Conservation (phyloP, 2,888 invertebrate species). For the Leptopilina drosophilae region DNA sequence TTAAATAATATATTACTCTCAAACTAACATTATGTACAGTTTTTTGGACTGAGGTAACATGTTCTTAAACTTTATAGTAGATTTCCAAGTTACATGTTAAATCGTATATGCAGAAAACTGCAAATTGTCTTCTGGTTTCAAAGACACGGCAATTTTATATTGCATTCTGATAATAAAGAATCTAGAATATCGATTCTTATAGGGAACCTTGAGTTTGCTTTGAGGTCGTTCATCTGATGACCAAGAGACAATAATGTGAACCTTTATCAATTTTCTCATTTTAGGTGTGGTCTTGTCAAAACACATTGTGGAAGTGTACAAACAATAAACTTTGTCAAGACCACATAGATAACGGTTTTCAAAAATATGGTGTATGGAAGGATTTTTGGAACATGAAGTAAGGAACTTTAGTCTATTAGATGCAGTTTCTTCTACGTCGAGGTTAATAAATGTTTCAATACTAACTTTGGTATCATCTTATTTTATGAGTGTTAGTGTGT, state of each 20-base stretch:
- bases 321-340: too few species aligned
- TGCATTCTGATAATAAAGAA: not conserved
- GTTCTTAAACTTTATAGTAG: too few species aligned
- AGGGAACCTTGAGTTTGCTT: not conserved
- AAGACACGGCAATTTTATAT: not conserved
- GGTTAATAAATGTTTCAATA: slow-evolving; percentile 6
- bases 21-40: too few species aligned
- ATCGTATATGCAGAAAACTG: slow-evolving; percentile 2
- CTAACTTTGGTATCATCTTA: not conserved
- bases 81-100: too few species aligned
- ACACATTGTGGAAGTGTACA: slow-evolving; percentile 41
- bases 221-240: slow-evolving; percentile 7
- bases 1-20: too few species aligned
- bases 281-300: slow-evolving; percentile 70
- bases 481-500: slow-evolving; percentile 3
- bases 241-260: slow-evolving; percentile 42
- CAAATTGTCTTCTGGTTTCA: not conserved
- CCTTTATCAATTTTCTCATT: slow-evolving; percentile 50
- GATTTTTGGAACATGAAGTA: slow-evolving; percentile 56
- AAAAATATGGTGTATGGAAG: slow-evolving; percentile 69
- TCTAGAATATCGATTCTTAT: slow-evolving; percentile 6
- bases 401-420: slow-evolving; percentile 45
- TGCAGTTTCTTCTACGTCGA: not conserved
- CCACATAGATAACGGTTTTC: slow-evolving; percentile 70
- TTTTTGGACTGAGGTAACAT: too few species aligned